phyloP scores from a whole-genome alignment of 2,797 vertebrate species.

The Acanthurus lineatus region DNA sequence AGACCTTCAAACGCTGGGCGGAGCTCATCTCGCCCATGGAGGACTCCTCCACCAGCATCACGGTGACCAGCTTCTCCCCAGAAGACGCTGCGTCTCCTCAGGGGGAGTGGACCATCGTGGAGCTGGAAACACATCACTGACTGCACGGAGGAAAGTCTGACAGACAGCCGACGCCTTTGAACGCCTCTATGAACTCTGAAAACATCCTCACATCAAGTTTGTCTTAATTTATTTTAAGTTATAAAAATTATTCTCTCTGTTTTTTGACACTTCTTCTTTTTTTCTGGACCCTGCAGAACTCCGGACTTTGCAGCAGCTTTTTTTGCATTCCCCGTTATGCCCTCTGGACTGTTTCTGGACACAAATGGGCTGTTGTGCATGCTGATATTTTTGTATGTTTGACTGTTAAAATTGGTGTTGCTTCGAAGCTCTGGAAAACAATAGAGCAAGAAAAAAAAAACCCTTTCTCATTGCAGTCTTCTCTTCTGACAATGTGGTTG shows the following conservation, averaged over 20 bases:
- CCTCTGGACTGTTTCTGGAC: conserved; percentile 63
- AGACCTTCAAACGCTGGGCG: conserved; percentile 94
- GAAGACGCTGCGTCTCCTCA: conserved; percentile 96
- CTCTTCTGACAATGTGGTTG: conserved; percentile 58
- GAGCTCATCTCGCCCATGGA: conserved; percentile 95
- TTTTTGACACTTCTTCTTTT: conserved; percentile 16
- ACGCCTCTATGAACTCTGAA: conserved; percentile 18
- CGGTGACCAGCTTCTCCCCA: conserved; percentile 96
- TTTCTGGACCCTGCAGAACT: conserved; percentile 40
- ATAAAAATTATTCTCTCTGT: conserved; percentile 26
- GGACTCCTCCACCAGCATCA: conserved; percentile 95
- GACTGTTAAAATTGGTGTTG: conserved; percentile 76
- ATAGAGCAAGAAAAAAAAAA: conserved; percentile 46
- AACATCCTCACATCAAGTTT: conserved; percentile 34
- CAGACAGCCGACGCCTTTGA: conserved; percentile 40
- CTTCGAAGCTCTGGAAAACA: conserved; percentile 71
- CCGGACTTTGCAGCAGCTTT: conserved; percentile 54
- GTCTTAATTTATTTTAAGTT: conserved; percentile 67
- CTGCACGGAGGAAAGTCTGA: conserved; percentile 45
- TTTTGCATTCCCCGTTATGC: conserved; percentile 56
- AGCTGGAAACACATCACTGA: conserved; percentile 98
- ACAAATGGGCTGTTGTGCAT: conserved; percentile 80
- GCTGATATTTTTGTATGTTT: conserved; percentile 83
- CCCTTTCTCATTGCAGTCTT: conserved; percentile 34
- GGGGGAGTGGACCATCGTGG: conserved; percentile 99